Base-by-base conservation (phyloP, 2,113 vertebrate species). In the Xenopus borealis region DNA sequence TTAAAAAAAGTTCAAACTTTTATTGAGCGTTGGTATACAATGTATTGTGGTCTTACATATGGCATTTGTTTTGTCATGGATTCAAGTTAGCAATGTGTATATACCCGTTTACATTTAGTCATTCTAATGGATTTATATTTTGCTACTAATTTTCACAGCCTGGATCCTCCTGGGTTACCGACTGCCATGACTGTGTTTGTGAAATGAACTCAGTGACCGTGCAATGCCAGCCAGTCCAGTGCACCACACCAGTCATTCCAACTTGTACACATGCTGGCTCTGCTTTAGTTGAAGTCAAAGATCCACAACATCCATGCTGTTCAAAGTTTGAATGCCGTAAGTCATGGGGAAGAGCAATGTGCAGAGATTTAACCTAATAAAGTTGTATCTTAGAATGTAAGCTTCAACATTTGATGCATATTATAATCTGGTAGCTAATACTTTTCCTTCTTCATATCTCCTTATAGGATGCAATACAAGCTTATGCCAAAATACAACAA, bases 101-200 rank as follows among this genome's bases (percentile, higher is more conserved):
- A 40, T 40, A 40, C 33, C 33, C 7, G 33, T 27, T 27, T 27
- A 27, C 23, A 27, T 27, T 27, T 2, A 40, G 33, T 40, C 1
- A 40, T 40, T 40, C 8, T 40, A 40, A 40, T 40, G 33, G 33
- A 40, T 40, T 40, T 40, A 40, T 40, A 9, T 40, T 40, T 40
- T n/a, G 7, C 14, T 55, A 55, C 16, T 8, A 1, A 16, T 44
- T 44, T 75, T 53, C 0, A 40, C 72, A 92, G 89, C 84, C 83
- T 1, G 88, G 88, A 79, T 81, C 80, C 75, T 71, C 65, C 1
- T 71, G 90, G 85, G 55, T 11, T 52, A 19, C 14, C 62, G 58
- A 80, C 64, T 92, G 91, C 61, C 78, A 65, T 33, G 80, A 87
- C 45, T 92, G 90, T 72, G 69, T 78, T 58, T 92, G 91, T 33